These are phyloP conservation scores for Podarcis siculus DNA, from an alignment of 2,797 vertebrate species.

Conservation along the genomic window DNA sequence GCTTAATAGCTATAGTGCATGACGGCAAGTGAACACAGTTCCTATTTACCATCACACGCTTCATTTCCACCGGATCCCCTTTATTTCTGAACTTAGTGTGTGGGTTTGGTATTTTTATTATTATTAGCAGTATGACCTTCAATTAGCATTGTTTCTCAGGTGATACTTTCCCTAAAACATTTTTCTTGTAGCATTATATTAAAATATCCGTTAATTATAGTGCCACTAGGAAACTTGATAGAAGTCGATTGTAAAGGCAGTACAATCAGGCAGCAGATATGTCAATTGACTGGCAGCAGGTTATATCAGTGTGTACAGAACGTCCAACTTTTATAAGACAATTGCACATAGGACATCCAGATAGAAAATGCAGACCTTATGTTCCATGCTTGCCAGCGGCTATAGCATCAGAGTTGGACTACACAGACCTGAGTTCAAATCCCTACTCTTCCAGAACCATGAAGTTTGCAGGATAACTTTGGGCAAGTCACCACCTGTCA, in stretches of 20 bases:
- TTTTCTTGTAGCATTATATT: neutral
- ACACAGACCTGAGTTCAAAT: neutral
- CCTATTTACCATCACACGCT: constrained; percentile 83
- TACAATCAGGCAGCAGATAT: constrained; percentile 32
- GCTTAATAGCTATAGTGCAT: constrained; percentile 85
- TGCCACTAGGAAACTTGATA: constrained; percentile 14
- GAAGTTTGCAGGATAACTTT: neutral
- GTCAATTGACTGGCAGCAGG: constrained; percentile 4
- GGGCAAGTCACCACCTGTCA: neutral
- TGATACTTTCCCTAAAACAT: constrained; percentile 22
- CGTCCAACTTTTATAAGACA: neutral
- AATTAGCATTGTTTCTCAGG: constrained; percentile 70
- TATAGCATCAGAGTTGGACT: neutral
- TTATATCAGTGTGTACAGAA: constrained; percentile 55
- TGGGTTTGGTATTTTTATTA: constrained; percentile 54
- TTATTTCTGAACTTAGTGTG: constrained; percentile 60
- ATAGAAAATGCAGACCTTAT: constrained; percentile 52
- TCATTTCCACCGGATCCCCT: constrained; percentile 78
- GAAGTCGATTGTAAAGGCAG: constrained; percentile 57
- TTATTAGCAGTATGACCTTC: constrained; percentile 68
- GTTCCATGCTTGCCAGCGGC: neutral
- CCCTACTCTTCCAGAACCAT: neutral
- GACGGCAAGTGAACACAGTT: constrained; percentile 81
- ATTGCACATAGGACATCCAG: constrained; percentile 44
- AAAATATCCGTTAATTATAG: constrained; percentile 22